phyloP scores from a whole-genome alignment of 2,113 vertebrate species.

The Limnothrissa miodon region DNA sequence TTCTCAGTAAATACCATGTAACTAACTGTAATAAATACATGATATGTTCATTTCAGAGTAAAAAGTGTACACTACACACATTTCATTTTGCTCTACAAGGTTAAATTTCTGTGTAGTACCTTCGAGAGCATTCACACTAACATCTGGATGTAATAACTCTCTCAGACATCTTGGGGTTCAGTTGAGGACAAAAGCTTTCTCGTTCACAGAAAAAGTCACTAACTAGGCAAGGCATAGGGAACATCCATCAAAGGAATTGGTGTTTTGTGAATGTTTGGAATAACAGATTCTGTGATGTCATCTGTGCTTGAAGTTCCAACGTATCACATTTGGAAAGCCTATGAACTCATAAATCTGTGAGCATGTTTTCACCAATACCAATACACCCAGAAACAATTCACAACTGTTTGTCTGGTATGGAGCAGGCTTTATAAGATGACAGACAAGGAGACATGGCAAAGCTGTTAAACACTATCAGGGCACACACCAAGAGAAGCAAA shows the following conservation, averaged over 20 bases:
- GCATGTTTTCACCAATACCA: no score
- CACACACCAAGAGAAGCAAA: no score
- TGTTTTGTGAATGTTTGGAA: background rate
- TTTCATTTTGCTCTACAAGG: background rate
- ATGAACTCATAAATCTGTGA: no score
- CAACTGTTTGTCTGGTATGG: no score
- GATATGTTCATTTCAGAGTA: background rate
- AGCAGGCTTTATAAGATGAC: no score
- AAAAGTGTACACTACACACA: background rate
- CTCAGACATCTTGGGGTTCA: background rate
- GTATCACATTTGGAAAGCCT: no score
- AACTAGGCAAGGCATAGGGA: background rate
- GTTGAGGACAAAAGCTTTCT: background rate
- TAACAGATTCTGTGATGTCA: background rate
- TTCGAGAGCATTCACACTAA: background rate
- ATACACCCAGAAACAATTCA: no score
- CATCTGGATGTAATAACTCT: background rate
- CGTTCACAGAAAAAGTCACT: background rate
- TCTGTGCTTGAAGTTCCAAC: background rate
- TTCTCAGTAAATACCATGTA: background rate
- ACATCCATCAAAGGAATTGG: background rate
- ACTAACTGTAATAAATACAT: background rate
- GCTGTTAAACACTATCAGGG: no score
- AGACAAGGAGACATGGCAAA: no score
- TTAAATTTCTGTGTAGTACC: background rate